Conservation (phyloP, 37 sponge, comb jelly and placozoan species). For the Halichondria panicea region DNA sequence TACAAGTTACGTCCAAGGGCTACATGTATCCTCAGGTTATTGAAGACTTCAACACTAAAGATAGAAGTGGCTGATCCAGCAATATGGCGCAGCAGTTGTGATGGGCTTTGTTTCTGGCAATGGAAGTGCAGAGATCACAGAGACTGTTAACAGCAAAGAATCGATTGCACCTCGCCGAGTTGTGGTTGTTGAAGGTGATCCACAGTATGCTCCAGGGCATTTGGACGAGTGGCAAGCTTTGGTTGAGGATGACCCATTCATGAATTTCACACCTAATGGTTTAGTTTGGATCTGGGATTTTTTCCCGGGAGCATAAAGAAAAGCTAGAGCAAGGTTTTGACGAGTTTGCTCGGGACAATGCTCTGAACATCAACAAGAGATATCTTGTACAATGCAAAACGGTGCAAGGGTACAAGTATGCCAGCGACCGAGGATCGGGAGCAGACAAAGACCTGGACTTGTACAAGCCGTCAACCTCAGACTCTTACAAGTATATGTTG, state of each 20-base stretch:
- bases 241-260: neutral
- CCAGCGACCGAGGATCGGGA: neutral
- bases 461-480: neutral
- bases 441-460: neutral
- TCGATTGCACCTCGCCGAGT: neutral
- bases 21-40: neutral
- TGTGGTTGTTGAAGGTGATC: neutral
- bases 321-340: neutral
- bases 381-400: neutral
- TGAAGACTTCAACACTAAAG: neutral
- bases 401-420: neutral
- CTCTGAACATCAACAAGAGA: neutral
- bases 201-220: neutral
- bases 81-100: slow-evolving; percentile 1
- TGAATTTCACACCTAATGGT: neutral
- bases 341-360: neutral
- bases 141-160: neutral
- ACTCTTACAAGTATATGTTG: neutral
- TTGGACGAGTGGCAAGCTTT: neutral
- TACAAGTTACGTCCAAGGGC: neutral
- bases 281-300: neutral
- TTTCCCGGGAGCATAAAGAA: neutral
- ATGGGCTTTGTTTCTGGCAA: slow-evolving; percentile 2
- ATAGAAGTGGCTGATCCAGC: slow-evolving; percentile 8
- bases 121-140: neutral